Evolutionary conservation across 2,113 vertebrate species (phyloP).

Genomic region (Oreotrochilus melanogaster): DNA sequence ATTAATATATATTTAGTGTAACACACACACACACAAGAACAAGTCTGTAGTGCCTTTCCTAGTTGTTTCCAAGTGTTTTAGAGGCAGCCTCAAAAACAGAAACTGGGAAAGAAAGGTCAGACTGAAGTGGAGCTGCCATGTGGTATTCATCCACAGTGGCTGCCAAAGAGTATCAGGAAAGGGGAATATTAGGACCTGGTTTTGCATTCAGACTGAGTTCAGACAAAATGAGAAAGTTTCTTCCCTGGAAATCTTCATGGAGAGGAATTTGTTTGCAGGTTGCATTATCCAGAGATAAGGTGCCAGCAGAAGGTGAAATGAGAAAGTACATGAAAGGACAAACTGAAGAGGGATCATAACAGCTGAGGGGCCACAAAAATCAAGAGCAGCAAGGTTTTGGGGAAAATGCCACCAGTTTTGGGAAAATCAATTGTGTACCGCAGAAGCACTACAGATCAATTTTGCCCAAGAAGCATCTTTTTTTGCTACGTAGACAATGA

Average conservation of each 20-base stretch:
- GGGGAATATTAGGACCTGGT: constrained; percentile 25
- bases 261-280: neutral
- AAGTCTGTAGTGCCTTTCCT: neutral
- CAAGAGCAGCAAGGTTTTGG: neutral
- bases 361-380: neutral
- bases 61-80: neutral
- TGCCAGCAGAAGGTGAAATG: neutral
- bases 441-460: neutral
- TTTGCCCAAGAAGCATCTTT: neutral
- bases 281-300: neutral
- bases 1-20: neutral
- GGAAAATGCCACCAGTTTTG: neutral
- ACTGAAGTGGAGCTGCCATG: neutral
- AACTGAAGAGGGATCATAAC: neutral
- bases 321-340: neutral
- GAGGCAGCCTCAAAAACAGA: neutral
- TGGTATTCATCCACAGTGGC: constrained; percentile 42
- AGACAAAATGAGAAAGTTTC: constrained; percentile 15
- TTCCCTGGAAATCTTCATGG: neutral
- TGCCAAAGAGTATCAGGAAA: neutral
- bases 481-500: neutral
- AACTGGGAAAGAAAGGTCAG: neutral
- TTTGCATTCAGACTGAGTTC: constrained; percentile 7
- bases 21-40: neutral
- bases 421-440: neutral